These are phyloP conservation scores for Zaprionus ghesquierei DNA, from an alignment of 1,140 invertebrate genomes.

Conservation along the genomic window DNA sequence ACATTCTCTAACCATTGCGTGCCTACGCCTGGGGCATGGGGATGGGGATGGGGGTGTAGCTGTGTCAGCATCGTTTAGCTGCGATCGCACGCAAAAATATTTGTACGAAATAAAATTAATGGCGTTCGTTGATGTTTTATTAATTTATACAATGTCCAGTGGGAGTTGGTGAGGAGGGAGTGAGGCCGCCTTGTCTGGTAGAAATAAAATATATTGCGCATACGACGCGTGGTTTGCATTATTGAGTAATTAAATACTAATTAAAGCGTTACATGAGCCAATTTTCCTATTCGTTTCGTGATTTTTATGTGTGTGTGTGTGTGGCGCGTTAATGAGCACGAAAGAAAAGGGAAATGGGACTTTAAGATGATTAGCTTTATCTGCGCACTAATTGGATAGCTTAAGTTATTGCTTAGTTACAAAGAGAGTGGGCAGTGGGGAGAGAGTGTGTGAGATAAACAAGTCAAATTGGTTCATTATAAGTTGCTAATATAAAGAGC, in stretches of 20 bases:
- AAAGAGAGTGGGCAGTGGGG: neutral
- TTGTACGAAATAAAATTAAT: constrained; percentile 79
- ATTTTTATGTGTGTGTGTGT: constrained; percentile 6
- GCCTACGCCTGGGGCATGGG: constrained; percentile 2
- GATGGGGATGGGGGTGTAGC: neutral
- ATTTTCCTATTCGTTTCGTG: constrained; percentile 27
- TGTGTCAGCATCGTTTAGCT: constrained; percentile 61
- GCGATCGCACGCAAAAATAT: constrained; percentile 76
- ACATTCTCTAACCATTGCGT: constrained; percentile 43
- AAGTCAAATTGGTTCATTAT: constrained; percentile 17
- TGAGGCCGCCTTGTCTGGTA: too few relatives aligned
- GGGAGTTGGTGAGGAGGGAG: neutral
- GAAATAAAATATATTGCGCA: constrained; percentile 73
- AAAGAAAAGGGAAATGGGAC: neutral
- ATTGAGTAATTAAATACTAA: constrained; percentile 81
- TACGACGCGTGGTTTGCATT: constrained; percentile 74
- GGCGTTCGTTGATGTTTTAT: constrained; percentile 75
- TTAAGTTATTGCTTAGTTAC: constrained; percentile 24
- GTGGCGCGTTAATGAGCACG: constrained; percentile 17
- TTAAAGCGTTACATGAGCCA: constrained; percentile 75
- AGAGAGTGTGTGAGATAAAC: neutral
- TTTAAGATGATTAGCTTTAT: constrained; percentile 33
- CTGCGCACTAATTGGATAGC: constrained; percentile 34
- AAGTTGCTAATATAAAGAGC: neutral
- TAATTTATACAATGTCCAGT: constrained; percentile 67